phyloP scores from a whole-genome alignment of 2,113 vertebrate genomes.

The Dasyornis broadbenti region DNA sequence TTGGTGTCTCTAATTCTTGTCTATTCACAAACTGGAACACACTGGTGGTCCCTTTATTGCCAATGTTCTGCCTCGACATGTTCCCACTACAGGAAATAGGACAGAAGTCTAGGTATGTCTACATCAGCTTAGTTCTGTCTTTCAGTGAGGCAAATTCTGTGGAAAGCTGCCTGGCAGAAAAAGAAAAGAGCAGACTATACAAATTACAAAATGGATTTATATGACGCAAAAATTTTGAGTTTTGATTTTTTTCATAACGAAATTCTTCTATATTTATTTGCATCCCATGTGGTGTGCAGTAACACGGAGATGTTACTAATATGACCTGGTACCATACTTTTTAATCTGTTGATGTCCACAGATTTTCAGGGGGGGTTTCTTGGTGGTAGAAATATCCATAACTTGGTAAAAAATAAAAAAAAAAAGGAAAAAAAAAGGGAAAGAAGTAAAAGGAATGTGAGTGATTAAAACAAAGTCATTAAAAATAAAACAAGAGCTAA shows the following conservation, averaged over 20 bases:
- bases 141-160: not conserved
- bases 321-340: not conserved
- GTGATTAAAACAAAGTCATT: not conserved
- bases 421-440: too few relatives aligned
- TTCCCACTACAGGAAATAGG: not conserved
- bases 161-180: not conserved
- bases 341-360: not conserved
- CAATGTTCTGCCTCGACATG: not conserved
- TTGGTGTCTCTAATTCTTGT: not conserved
- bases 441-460: fast-evolving
- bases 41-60: not conserved
- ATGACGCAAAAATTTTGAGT: not conserved
- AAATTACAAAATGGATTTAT: not conserved
- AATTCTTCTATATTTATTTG: not conserved
- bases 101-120: not conserved
- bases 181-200: fast-evolving
- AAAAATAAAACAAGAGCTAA: not conserved
- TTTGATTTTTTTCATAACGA: not conserved
- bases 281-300: not conserved
- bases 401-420: not conserved
- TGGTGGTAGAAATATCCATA: not conserved
- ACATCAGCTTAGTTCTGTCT: not conserved
- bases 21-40: not conserved
- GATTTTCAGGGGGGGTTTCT: not conserved
- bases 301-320: not conserved